These are phyloP conservation scores for Anguilla obscura DNA, from an alignment of 2,797 vertebrate genomes.

Conservation along the genomic window DNA sequence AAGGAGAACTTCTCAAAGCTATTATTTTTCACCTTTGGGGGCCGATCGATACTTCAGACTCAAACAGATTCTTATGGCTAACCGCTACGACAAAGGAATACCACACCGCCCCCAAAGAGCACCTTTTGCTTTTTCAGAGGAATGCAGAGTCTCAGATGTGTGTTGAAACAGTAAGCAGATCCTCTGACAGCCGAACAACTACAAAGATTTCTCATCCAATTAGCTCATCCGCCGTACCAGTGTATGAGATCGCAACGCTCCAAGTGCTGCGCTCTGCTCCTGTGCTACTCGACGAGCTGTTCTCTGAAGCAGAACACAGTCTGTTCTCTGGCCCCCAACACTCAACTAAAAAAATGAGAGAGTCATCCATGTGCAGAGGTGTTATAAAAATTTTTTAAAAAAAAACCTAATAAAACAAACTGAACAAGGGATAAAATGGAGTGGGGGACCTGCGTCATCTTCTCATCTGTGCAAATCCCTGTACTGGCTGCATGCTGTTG, in stretches of 20 bases:
- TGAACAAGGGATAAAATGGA: neutral
- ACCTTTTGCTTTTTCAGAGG: neutral
- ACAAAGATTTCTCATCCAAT: constrained; percentile 13
- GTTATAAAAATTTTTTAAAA: constrained; percentile 54
- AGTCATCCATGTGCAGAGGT: constrained; percentile 60
- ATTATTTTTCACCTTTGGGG: neutral
- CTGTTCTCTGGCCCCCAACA: constrained; percentile 40
- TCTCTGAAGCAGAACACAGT: constrained; percentile 28
- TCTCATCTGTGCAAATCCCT: constrained; percentile 41
- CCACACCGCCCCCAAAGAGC: neutral
- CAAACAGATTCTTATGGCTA: neutral
- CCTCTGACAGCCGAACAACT: neutral
- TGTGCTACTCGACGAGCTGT: neutral
- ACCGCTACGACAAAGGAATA: neutral
- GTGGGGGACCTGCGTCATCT: constrained; percentile 33
- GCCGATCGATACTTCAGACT: neutral
- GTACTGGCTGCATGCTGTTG: constrained; percentile 42
- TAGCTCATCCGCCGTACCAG: neutral
- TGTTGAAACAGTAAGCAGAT: constrained; percentile 11
- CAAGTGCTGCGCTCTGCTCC: neutral
- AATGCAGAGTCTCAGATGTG: neutral
- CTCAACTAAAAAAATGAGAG: constrained; percentile 48
- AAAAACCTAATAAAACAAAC: constrained; percentile 22
- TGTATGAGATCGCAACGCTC: neutral
- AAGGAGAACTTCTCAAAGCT: neutral